Evolutionary conservation across 1,140 invertebrate species (phyloP).

Genomic region (Bombus difficillimus): DNA sequence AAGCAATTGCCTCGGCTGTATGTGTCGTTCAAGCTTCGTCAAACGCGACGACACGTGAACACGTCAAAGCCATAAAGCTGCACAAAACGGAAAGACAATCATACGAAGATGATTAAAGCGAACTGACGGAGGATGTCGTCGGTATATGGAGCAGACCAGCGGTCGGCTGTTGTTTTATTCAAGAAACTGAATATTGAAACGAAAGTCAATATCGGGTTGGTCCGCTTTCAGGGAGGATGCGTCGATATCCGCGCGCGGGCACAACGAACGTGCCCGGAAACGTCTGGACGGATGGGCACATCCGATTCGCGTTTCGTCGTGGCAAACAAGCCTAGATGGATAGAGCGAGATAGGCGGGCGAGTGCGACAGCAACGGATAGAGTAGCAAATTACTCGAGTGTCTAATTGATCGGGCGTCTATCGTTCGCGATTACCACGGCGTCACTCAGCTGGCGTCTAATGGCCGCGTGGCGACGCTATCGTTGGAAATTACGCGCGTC

Average conservation of each 20-base stretch:
- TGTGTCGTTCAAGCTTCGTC: no score
- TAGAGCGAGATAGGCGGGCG: background rate
- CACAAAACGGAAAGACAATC: constrained; percentile 24
- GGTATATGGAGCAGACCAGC: constrained; percentile 17
- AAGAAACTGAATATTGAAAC: constrained; percentile 70
- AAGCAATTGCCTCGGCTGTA: no score
- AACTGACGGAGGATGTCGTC: background rate
- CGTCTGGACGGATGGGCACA: constrained; percentile 38
- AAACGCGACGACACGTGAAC: no score
- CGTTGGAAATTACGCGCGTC: constrained; percentile 44
- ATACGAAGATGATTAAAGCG: constrained; percentile 42
- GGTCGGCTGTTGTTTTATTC: constrained; percentile 68
- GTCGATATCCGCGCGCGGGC: constrained; percentile 38
- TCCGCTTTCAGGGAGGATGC: constrained; percentile 56
- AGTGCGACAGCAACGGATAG: background rate
- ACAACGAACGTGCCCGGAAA: constrained; percentile 23
- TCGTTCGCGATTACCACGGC: constrained; percentile 51
- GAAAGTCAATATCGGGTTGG: constrained; percentile 60
- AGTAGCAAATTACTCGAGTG: constrained; percentile 55
- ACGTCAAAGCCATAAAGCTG: no score
- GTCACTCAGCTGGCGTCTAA: constrained; percentile 42
- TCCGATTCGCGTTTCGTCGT: constrained; percentile 13
- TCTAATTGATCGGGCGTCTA: constrained; percentile 61
- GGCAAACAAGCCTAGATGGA: constrained; percentile 27
- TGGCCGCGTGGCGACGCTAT: constrained; percentile 37